Base-by-base conservation (phyloP, 2,888 invertebrate genomes). In the Biston stratarius region DNA sequence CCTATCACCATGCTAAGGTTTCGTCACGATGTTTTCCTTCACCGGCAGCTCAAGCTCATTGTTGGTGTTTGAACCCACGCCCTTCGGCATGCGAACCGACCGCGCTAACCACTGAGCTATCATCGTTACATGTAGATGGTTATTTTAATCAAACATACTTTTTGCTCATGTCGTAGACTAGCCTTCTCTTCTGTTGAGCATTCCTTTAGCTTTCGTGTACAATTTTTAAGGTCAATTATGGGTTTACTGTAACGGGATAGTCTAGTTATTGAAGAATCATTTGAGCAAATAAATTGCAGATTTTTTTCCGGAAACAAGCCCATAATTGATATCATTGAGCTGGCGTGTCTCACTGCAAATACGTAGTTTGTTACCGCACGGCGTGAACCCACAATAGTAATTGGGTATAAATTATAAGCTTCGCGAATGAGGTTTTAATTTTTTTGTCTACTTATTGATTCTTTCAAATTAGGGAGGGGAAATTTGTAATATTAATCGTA, bases 341-440 rank as follows among this genome's bases (percentile, higher is more conserved):
- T 49, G 38, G 57, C 61, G 24, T 60, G 62, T 44, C 38, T 53
- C 58, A 2, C 61, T 64, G 56, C 58, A 59, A 64, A 71, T 62
- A 67, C 67, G 61, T 64, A 59, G 73, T 70, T 58, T 64, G 68
- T 61, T 61, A 67, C 61, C 58, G 58, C 67, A 52, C 60, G 56
- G 69, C 67, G 69, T 71, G 73, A 73, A 67, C 61, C 56, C 52
- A 57, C 53, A 60, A 15, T 24, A 38, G 63, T 74, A 71, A 74
- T 74, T 72, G 68, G 68, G 67, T 60, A 57, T 51, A 67, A 71
- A 74, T 74, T 72, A 70, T 57, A 67, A 38, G 52, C 55, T 38
- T 58, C 8, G 24, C 34, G 61, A 61, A 55, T 45, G 68, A 69
- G 53, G 61, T 65, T 58, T 47, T 34, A 52, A 51, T 0, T 15